phyloP scores from a whole-genome alignment of 1,140 invertebrate genomes.

The Helicorthomorpha holstii region DNA sequence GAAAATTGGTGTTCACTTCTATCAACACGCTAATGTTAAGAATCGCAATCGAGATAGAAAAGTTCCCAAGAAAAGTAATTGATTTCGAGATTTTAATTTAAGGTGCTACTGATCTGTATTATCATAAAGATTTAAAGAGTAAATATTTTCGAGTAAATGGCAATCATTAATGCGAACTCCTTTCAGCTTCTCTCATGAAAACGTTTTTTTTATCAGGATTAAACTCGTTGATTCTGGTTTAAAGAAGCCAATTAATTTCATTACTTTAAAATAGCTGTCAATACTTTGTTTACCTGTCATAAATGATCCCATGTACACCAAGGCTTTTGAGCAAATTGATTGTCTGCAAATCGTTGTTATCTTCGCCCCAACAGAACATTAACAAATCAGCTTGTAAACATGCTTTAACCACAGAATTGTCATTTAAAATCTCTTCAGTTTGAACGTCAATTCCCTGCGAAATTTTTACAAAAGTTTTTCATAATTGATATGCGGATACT shows the following conservation, averaged over 20 bases:
- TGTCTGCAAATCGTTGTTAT: slow-evolving; percentile 74
- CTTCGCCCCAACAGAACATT: slow-evolving; percentile 91
- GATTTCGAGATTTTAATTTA: too few species aligned
- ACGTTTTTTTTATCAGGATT: too few species aligned
- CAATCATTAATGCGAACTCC: too few species aligned
- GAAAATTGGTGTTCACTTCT: slow-evolving; percentile 1
- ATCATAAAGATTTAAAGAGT: too few species aligned
- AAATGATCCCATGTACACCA: slow-evolving; percentile 81
- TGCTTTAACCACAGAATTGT: slow-evolving; percentile 56
- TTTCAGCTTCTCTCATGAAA: too few species aligned
- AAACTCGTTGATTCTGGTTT: too few species aligned
- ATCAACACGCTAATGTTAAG: not conserved
- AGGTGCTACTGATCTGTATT: too few species aligned
- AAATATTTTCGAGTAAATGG: too few species aligned
- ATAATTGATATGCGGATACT: not conserved
- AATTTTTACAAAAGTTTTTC: slow-evolving; percentile 8
- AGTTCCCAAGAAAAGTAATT: too few species aligned
- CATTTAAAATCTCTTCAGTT: slow-evolving; percentile 72
- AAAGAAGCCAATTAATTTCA: too few species aligned
- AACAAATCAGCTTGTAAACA: slow-evolving; percentile 59
- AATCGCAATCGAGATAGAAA: not conserved
- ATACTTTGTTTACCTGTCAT: slow-evolving; percentile 58
- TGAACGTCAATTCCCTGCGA: slow-evolving; percentile 67
- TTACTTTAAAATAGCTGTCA: too few species aligned
- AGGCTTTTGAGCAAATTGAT: slow-evolving; percentile 69